Evolutionary conservation across 2,888 invertebrate genomes (phyloP).

Genomic region (Oligia latruncula): DNA sequence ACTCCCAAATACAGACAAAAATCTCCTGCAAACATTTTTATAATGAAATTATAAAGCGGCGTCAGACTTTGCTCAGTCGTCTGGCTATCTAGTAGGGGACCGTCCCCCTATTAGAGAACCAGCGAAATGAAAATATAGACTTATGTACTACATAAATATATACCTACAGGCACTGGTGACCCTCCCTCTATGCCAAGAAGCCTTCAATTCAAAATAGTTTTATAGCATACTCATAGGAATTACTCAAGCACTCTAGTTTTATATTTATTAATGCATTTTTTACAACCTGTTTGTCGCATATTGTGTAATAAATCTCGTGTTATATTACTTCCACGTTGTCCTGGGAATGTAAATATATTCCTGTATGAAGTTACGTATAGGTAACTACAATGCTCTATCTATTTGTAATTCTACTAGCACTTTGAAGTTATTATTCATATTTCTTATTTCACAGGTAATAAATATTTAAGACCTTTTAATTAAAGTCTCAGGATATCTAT

Average conservation of each 20-base stretch:
- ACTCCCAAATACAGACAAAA: background rate
- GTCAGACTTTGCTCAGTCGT: slow-evolving; percentile 17
- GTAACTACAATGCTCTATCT: background rate
- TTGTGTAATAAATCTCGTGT: slow-evolving; percentile 21
- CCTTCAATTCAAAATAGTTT: slow-evolving; percentile 21
- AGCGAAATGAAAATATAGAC: slow-evolving; percentile 9
- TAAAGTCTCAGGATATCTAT: slow-evolving; percentile 13
- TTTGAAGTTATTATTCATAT: slow-evolving; percentile 13
- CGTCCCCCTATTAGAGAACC: background rate
- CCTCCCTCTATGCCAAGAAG: background rate
- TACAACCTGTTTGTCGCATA: slow-evolving; percentile 8
- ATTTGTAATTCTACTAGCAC: slow-evolving; percentile 19
- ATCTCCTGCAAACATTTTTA: background rate
- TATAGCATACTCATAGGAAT: slow-evolving; percentile 11
- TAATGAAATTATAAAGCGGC: background rate
- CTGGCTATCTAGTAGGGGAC: background rate
- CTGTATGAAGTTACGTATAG: background rate
- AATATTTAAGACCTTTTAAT: slow-evolving; percentile 7
- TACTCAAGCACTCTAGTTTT: slow-evolving; percentile 16
- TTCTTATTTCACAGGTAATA: slow-evolving; percentile 13
- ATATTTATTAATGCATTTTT: slow-evolving; percentile 37
- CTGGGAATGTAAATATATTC: slow-evolving; percentile 20
- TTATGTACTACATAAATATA: background rate
- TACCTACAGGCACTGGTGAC: background rate
- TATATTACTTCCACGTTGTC: slow-evolving; percentile 32